These are phyloP conservation scores for Argynnis bischoffii DNA, from an alignment of 2,888 invertebrate species.

Conservation along the genomic window DNA sequence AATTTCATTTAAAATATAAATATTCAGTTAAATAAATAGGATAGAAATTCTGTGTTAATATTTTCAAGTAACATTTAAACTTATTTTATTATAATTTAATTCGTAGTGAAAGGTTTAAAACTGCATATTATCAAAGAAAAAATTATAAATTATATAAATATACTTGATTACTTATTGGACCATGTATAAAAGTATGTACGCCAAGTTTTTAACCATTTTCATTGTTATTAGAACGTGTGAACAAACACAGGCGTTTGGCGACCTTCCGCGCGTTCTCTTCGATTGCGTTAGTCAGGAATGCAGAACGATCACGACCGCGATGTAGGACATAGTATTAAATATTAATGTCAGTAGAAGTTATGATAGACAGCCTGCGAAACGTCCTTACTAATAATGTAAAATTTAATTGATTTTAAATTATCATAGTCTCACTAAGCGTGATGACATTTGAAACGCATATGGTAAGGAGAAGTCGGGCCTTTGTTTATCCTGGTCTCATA, in stretches of 20 bases:
- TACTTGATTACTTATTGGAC: neutral
- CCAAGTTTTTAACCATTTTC: neutral
- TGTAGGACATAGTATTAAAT: conserved; percentile 51
- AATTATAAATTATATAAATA: neutral
- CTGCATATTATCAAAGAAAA: neutral
- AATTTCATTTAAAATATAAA: no score
- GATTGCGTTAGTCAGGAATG: conserved; percentile 69
- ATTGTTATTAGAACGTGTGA: conserved; percentile 16
- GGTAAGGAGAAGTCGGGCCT: no score
- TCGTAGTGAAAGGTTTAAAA: neutral
- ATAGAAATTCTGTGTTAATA: no score
- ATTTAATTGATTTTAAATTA: no score
- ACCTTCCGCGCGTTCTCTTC: conserved; percentile 60
- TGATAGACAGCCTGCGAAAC: conserved; percentile 4
- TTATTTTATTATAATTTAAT: no score
- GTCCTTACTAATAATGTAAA: no score
- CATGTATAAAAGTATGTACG: neutral
- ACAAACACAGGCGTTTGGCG: conserved; percentile 37
- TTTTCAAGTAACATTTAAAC: no score
- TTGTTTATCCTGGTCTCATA: no score
- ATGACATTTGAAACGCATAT: no score
- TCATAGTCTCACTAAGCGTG: no score
- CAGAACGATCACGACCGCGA: conserved; percentile 61
- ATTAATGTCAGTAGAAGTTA: conserved; percentile 41
- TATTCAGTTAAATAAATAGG: no score